phyloP scores from a whole-genome alignment of 2,797 vertebrate genomes.

The Paguma larvata region DNA sequence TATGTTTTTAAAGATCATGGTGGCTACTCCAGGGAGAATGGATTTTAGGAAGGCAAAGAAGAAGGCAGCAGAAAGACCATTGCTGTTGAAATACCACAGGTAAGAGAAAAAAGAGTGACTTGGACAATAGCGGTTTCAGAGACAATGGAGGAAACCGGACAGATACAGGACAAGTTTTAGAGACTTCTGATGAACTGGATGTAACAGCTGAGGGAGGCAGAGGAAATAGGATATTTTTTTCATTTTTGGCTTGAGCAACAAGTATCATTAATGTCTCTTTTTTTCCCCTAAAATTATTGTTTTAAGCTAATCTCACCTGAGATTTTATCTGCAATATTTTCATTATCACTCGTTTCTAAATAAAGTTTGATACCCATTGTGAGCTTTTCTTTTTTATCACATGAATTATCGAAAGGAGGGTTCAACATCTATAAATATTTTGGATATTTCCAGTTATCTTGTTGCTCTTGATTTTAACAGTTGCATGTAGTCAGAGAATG shows the following conservation, averaged over 20 bases:
- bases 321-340: not conserved
- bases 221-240: not conserved
- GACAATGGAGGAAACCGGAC: not conserved
- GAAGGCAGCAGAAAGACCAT: not conserved
- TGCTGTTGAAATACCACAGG: not conserved
- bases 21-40: not conserved
- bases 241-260: not conserved
- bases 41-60: not conserved
- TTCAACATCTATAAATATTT: not conserved
- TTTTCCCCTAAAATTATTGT: not conserved
- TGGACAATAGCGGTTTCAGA: not conserved
- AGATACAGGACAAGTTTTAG: not conserved
- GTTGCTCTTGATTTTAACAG: conserved; percentile 11
- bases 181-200: not conserved
- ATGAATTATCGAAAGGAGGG: not conserved
- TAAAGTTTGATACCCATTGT: not conserved
- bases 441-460: not conserved
- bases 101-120: not conserved
- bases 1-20: not conserved
- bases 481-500: not conserved
- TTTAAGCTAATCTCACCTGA: not conserved
- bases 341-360: conserved; percentile 9
- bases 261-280: not conserved
- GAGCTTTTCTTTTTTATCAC: not conserved
- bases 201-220: not conserved